Base-by-base conservation (phyloP, 1,140 invertebrate genomes). In the Schmidtea mediterranea region DNA sequence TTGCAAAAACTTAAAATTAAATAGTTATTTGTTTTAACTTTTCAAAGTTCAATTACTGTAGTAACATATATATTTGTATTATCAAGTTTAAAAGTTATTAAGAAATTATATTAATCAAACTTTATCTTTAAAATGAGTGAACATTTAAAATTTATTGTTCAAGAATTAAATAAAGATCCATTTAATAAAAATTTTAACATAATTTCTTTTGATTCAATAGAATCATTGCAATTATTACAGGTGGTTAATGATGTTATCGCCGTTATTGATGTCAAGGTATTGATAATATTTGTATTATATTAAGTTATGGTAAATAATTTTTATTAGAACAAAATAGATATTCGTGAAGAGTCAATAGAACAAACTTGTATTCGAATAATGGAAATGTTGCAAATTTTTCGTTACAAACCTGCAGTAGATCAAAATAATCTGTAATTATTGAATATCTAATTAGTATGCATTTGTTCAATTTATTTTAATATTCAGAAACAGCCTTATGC, bases 121-220 rank as follows among this genome's bases (percentile, higher is more conserved):
- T n/a, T n/a, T n/a, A n/a, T n/a, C n/a, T n/a, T n/a, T n/a, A 52
- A 52, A 37, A 69, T 70, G 67, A 78, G 74, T 55, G 78, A 82
- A 53, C 73, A 76, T 64, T 69, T 80, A 50, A 80, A 80, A 60
- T 78, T 72, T 59, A 78, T 82, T 49, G 73, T 82, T 26, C 71
- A 70, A 50, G 75, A 78, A 62, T 58, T 83, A 51, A 80, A 79
- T 60, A 74, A 77, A 56, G 65, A 72, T 41, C 73, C 74, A 8
- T 75, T 81, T 54, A 74, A 72, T 46, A 76, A 76, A 56, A 78
- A 75, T 55, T 80, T 76, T 54, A 82, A 80, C 56, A 62, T 82
- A 46, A 80, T 83, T 54, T 77, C 76, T 51, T 82, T 82, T 65
- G 80, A 82, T 67, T 72, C 76, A n/a, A 61, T 82, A 39, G 72